Percentiles rank a stretch among this genome's conserved stretches.
Evolutionary conservation across 1,140 invertebrate species (phyloP).

Genomic region (Bombus fervidus): DNA sequence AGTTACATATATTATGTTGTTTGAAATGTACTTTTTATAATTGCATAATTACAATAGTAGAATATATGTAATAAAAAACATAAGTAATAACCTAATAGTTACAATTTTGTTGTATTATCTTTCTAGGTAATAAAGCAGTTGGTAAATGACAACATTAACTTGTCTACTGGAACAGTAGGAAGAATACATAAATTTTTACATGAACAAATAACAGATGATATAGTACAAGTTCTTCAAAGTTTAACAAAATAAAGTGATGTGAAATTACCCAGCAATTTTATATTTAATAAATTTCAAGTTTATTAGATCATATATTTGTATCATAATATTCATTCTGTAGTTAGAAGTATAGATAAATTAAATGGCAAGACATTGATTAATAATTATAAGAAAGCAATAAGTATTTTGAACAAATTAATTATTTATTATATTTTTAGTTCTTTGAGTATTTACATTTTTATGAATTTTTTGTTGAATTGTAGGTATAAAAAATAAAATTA

Average conservation of each 20-base stretch:
- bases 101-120: not conserved
- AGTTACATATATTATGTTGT: not conserved
- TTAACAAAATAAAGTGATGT: not conserved
- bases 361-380: not conserved
- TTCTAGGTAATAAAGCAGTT: not conserved
- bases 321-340: not conserved
- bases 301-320: not conserved
- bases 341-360: not conserved
- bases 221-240: not conserved
- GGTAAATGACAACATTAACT: not conserved
- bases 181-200: not conserved
- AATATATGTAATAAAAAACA: not conserved
- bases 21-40: not conserved
- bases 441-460: conserved; percentile 26
- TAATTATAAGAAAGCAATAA: not conserved
- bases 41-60: not conserved
- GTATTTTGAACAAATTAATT: conserved; percentile 15
- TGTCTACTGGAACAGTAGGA: not conserved
- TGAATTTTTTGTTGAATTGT: conserved; percentile 84
- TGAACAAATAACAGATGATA: not conserved
- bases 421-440: conserved; percentile 20
- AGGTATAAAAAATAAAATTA: conserved; percentile 94
- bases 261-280: not conserved
- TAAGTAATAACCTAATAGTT: not conserved
- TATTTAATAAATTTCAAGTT: not conserved